Evolutionary conservation across 2,797 vertebrate species (phyloP).

Genomic region (Molossus molossus): DNA sequence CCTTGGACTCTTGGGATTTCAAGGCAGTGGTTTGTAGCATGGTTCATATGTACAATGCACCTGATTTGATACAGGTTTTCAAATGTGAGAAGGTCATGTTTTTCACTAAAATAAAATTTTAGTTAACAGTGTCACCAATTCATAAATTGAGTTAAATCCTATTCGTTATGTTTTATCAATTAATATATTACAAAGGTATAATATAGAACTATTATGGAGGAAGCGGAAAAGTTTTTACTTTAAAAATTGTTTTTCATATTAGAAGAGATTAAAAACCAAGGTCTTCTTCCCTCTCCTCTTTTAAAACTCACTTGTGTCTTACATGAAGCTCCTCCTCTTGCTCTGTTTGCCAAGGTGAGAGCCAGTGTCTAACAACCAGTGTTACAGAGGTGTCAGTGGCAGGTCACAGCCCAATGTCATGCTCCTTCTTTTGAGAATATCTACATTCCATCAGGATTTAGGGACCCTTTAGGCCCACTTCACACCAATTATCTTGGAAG

Average conservation of each 20-base stretch:
- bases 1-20: neutral
- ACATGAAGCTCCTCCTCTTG: neutral
- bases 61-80: neutral
- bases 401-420: neutral
- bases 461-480: neutral
- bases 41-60: neutral
- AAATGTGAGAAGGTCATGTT: conserved; percentile 19
- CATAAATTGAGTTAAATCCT: conserved; percentile 15
- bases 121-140: neutral
- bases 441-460: neutral
- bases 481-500: neutral
- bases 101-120: conserved; percentile 26
- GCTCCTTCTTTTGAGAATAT: neutral
- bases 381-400: neutral
- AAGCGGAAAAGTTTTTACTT: neutral
- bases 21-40: neutral
- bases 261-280: conserved; percentile 25
- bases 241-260: conserved; percentile 3
- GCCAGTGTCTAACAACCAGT: neutral
- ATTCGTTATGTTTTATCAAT: neutral
- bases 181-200: neutral
- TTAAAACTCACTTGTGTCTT: conserved; percentile 36
- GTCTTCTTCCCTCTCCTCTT: neutral
- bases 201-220: neutral
- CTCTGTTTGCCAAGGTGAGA: neutral